Base-by-base conservation (phyloP, 2,888 invertebrate species). In the Scelioninae gen. 1 region DNA sequence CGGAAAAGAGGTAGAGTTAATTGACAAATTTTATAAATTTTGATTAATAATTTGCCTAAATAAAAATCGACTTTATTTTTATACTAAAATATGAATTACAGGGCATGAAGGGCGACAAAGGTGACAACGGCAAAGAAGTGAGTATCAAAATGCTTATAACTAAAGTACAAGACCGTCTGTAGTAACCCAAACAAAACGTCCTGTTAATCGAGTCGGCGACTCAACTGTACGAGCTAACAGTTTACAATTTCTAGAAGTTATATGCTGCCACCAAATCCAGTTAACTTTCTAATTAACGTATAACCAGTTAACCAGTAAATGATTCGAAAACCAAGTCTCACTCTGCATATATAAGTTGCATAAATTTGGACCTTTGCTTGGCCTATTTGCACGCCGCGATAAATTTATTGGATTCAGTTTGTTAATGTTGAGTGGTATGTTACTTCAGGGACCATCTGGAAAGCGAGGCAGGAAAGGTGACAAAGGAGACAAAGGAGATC, bases 401-500 rank as follows among this genome's bases (percentile, higher is more conserved):
- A 82, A 72, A 51, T 8, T n/a, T 51, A 58, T 62, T 45, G 11
- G 13, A 10, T 40, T 51, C 9, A 34, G 2, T 31, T 53, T 11
- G 56, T 8, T 68, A 69, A 71, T 43, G 8, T 9, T 29, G n/a
- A 45, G 29, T 34, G 16, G 7, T 51, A 9, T 15, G n/a, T 49
- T 62, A 16, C 13, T 91, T 32, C 93, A 97, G 97, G 98, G 98
- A 72, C 96, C 96, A 72, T 93, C 95, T 83, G 98, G 98, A 81
- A 97, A 97, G 93, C 95, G 98, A 88, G 98, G 98, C 69, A 95
- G 96, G 87, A 97, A 97, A 93, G 98, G 98, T 38, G 97, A 97
- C 93, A 96, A 96, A 90, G 98, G 98, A 47, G 96, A 96, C 90
- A 97, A 97, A 93, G 98, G 98, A 75, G 98, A 98, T 90, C 97